Conservation (phyloP, 2,113 vertebrate species). For the Cyrtonyx montezumae region DNA sequence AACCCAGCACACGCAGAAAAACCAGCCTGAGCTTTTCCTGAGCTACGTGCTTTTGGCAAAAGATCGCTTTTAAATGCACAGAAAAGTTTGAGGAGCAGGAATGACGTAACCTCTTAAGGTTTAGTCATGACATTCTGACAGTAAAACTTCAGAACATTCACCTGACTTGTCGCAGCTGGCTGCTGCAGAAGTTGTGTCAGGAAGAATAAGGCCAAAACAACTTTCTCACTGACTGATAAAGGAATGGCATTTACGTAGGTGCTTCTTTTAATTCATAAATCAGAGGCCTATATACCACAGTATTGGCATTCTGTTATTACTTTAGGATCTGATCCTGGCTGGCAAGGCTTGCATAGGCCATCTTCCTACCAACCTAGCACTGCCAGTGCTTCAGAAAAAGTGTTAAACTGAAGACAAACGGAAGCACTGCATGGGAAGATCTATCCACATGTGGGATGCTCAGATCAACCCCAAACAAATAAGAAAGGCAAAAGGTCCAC, state of each 20-base stretch:
- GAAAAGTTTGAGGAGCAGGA: not conserved
- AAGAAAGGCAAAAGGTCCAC: not conserved
- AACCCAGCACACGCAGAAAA: not conserved
- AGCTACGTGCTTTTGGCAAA: not conserved
- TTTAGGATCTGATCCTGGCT: not conserved
- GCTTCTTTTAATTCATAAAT: not conserved
- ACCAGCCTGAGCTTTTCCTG: not conserved
- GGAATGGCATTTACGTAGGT: not conserved
- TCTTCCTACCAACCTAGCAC: not conserved
- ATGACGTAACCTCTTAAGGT: not conserved
- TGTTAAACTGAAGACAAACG: constrained; percentile 18
- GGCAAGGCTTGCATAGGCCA: not conserved
- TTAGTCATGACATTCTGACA: not conserved
- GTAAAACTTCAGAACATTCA: not conserved
- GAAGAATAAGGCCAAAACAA: not conserved
- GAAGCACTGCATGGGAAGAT: constrained; percentile 40
- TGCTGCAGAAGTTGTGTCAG: not conserved
- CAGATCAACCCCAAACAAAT: constrained; percentile 47
- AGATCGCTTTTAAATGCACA: not conserved
- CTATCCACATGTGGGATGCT: constrained; percentile 28
- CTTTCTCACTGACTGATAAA: not conserved
- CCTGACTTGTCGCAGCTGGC: not conserved
- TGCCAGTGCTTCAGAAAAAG: not conserved
- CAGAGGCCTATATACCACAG: not conserved
- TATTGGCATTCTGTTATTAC: not conserved